Evolutionary conservation across 1,140 invertebrate genomes (phyloP).

Genomic region (Drosophila melanogaster): Release_6_plus_ISO1_MT NT_033777.3:12052001-12052500

Average conservation of each 20-base stretch:
- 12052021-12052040: too few species aligned
- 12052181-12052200: background rate
- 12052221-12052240: conserved; percentile 16
- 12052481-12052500: background rate
- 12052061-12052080: too few species aligned
- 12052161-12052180: conserved; percentile 1
- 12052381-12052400: conserved; percentile 77
- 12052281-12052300: background rate
- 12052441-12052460: background rate
- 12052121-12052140: background rate
- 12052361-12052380: conserved; percentile 83
- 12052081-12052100: background rate
- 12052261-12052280: conserved; percentile 7
- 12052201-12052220: conserved; percentile 27
- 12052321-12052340: conserved; percentile 77
- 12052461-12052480: too few species aligned
- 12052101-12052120: background rate
- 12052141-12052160: conserved; percentile 5
- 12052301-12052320: conserved; percentile 73
- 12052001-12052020: background rate
- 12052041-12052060: too few species aligned
- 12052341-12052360: conserved; percentile 81
- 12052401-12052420: conserved; percentile 52
- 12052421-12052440: background rate
- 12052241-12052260: conserved; percentile 8